Evolutionary conservation across 2,888 invertebrate species (phyloP), one percentile per base, ranked within the genome.

Genomic region (Trilocha varians): DNA sequence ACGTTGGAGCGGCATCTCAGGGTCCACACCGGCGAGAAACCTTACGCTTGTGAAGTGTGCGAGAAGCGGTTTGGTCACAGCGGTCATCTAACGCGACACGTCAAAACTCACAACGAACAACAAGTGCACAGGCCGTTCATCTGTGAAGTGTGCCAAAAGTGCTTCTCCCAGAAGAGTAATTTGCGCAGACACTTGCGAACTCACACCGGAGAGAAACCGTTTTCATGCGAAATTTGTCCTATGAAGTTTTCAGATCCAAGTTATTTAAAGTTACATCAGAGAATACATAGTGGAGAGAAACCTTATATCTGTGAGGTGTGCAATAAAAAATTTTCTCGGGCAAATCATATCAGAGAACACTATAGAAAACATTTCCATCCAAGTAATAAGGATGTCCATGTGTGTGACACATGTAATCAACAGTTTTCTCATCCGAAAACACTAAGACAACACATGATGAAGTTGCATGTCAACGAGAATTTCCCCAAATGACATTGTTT

Each of bases 261-360:
- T 17, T 3, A 13, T 38, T 42, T 55, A 36, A 46, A 37, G 11
- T 34, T 0, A n/a, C 57, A 59, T 43, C 2, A 45, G 13, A 46
- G n/a, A 38, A 45, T 16, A 17, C 55, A 57, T 32, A 50, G 48
- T 3, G 46, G 45, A 1, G 45, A 47, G 8, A 53, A 47, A 16
- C 35, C 36, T 6, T 43, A 38, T 13, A 17, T 14, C 9, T 47
- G 48, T 40, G 8, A 36, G 11, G 14, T 38, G n/a, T 50, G 48
- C 39, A 8, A 15, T 13, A 39, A 42, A 38, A 13, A 16, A 18
- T 32, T 11, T 44, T n/a, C n/a, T n/a, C n/a, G n/a, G n/a, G n/a
- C n/a, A n/a, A n/a, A n/a, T n/a, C n/a, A n/a, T n/a, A n/a, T n/a
- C n/a, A n/a, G n/a, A n/a, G n/a, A n/a, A n/a, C n/a, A n/a, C n/a